Base-by-base conservation (phyloP, 2,888 invertebrate species). In the Acanthopleura granulata region DNA sequence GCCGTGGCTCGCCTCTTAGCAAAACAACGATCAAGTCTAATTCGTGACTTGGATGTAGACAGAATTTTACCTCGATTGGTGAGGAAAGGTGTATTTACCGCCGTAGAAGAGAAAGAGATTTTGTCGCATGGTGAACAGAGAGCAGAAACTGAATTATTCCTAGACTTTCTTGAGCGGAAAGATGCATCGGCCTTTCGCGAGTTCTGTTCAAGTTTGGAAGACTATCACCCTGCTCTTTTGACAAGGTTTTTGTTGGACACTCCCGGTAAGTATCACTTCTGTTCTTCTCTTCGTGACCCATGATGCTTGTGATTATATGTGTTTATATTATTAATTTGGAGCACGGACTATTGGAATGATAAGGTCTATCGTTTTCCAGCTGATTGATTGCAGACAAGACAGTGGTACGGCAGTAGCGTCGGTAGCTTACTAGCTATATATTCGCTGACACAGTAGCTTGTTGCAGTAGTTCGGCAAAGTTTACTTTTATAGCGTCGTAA, bases 161-260 rank as follows among this genome's bases (percentile, higher is more conserved):
- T 89, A 30, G 88, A 88, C 72, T 83, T 87, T 76, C 78, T 89
- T 30, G 84, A 85, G 12, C 81, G 80, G 72, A 89, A 88, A 79
- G 88, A 87, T 72, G 80, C 83, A 50, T 78, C 80, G 49, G 87
- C 85, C 70, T 88, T 89, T 81, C 84, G 85, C 25, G 88, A 87
- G 73, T 86, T 89, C 80, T 89, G 89, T 82, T 82, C 80, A 74
- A 83, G 83, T 80, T 83, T 90, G 69, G 89, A 90, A 78, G 83
- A 85, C 74, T 80, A 81, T 71, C 78, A 84, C 11, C 87, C 88
- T 9, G 84, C 85, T 74, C 78, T 88, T 30, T 75, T 87, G 75
- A 86, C 87, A 6, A 77, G 81, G 70, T 84, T 87, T 71, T 79
- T 86, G 14, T 62, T 87, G 18, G 86, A 86, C 18, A 82, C 78